These are phyloP conservation scores for Athetis lepigone DNA, from an alignment of 2,888 invertebrate species.

Conservation along the genomic window DNA sequence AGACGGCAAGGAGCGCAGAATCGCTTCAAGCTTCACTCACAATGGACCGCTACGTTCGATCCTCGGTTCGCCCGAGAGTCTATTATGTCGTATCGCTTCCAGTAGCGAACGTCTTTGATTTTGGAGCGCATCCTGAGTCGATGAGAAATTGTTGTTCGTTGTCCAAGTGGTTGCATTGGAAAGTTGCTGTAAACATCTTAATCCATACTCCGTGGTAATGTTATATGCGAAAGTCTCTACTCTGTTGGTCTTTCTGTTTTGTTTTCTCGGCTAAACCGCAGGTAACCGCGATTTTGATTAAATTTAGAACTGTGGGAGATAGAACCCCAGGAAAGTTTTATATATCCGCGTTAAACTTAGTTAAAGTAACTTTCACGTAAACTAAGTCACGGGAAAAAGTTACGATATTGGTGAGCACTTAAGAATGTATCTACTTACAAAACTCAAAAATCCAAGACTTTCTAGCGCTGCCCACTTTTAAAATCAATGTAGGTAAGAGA, in stretches of 20 bases:
- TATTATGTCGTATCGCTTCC: conserved; percentile 50
- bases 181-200: conserved; percentile 1
- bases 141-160: conserved; percentile 43
- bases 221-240: no score
- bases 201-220: no score
- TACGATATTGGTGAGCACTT: neutral
- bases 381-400: no score
- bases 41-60: conserved; percentile 53
- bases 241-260: no score
- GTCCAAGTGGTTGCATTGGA: neutral
- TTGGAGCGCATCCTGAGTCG: conserved; percentile 34
- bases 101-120: conserved; percentile 51
- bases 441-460: neutral
- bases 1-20: conserved; percentile 53
- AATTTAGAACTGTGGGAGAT: no score
- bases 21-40: conserved; percentile 56
- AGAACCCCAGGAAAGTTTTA: no score
- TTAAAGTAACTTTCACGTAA: no score
- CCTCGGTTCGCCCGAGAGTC: conserved; percentile 33
- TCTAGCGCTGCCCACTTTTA: conserved; percentile 1
- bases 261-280: no score
- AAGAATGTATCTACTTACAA: neutral
- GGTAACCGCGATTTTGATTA: no score
- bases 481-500: conserved; percentile 12
- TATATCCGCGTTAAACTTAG: no score